Conservation (phyloP, 2,888 invertebrate species). For the Eueremaeus valkanovi region DNA sequence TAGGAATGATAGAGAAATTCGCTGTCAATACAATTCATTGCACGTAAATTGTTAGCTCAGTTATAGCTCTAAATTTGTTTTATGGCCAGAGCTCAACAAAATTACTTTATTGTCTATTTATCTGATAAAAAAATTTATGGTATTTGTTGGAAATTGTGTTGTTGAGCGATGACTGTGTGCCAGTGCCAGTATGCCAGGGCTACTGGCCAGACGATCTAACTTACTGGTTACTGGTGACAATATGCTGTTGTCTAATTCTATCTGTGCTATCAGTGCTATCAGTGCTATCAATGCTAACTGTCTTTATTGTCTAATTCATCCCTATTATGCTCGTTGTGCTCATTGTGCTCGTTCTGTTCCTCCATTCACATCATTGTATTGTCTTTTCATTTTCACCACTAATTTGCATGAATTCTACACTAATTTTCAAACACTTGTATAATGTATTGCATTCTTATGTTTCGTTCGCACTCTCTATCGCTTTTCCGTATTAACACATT, state of each 20-base stretch:
- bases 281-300: not conserved
- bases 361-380: not conserved
- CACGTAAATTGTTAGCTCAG: conserved; percentile 24
- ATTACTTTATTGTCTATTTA: conserved; percentile 34
- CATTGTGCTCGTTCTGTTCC: not conserved
- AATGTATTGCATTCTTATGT: too few species aligned
- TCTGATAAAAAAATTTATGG: not conserved
- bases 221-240: too few species aligned
- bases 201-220: not conserved
- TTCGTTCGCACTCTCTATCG: not conserved
- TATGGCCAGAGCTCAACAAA: conserved; percentile 19
- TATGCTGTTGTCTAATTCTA: not conserved
- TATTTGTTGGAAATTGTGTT: conserved; percentile 24
- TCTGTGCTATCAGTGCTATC: not conserved
- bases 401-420: not conserved
- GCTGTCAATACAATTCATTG: conserved; percentile 15
- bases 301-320: too few species aligned
- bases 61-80: conserved; percentile 16
- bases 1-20: too few species aligned
- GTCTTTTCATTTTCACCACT: not conserved
- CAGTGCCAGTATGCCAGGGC: not conserved
- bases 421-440: not conserved
- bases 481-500: not conserved
- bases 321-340: too few species aligned
- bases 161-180: conserved; percentile 25